These are phyloP conservation scores for Calliphora vicina DNA, from an alignment of 1,140 invertebrate species.

Conservation along the genomic window DNA sequence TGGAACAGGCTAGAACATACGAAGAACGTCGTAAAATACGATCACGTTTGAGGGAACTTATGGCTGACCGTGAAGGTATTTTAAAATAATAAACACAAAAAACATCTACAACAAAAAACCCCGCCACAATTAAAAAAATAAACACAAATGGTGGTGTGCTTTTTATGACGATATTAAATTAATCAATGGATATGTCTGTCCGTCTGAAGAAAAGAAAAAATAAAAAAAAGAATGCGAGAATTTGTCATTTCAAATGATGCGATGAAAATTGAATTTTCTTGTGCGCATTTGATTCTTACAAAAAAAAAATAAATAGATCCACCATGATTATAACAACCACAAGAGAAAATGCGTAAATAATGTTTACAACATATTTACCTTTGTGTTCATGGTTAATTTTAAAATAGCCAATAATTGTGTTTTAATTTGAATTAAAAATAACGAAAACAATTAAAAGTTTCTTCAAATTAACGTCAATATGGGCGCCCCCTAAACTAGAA, in stretches of 20 bases:
- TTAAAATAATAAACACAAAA: slow-evolving; percentile 2
- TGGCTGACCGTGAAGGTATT: slow-evolving; percentile 80
- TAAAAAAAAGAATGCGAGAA: neutral
- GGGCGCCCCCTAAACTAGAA: too few species aligned
- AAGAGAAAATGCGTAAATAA: too few species aligned
- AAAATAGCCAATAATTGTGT: neutral
- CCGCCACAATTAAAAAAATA: neutral
- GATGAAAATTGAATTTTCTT: too few species aligned
- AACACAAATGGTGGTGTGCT: neutral
- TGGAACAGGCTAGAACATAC: slow-evolving; percentile 85
- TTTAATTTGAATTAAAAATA: too few species aligned
- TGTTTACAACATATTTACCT: too few species aligned
- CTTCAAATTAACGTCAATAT: too few species aligned
- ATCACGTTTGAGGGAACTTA: slow-evolving; percentile 76
- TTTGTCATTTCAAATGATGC: too few species aligned
- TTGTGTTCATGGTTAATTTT: too few species aligned
- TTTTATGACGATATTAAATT: neutral
- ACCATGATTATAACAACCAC: too few species aligned
- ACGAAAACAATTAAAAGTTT: too few species aligned
- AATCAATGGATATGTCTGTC: neutral
- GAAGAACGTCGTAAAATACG: slow-evolving; percentile 83
- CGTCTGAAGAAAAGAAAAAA: neutral
- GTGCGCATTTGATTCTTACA: too few species aligned
- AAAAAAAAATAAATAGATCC: too few species aligned
- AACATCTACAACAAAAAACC: slow-evolving; percentile 11